A percentile compares a stretch with the other conserved stretches of the same genome.
Evolutionary conservation across 2,113 vertebrate genomes (phyloP).

Genomic region (Salminus brasiliensis): DNA sequence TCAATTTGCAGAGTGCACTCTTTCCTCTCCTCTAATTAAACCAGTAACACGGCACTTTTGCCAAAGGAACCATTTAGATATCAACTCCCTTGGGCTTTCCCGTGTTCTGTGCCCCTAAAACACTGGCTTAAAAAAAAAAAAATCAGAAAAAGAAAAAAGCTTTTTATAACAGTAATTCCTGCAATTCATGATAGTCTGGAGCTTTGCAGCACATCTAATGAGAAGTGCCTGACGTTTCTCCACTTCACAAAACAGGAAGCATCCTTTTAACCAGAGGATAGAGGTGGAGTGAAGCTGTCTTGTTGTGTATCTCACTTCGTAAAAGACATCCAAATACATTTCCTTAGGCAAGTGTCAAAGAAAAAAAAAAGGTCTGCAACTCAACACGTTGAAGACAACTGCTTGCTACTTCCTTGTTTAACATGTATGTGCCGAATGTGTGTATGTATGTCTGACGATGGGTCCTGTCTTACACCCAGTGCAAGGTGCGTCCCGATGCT

Average conservation of each 20-base stretch:
- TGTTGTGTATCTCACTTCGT: neutral
- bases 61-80: constrained; percentile 52
- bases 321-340: neutral
- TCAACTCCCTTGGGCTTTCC: constrained; percentile 36
- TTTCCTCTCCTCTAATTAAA: constrained; percentile 53
- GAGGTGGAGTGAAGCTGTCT: neutral
- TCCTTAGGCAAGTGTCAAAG: neutral
- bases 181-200: neutral
- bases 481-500: no score
- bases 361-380: neutral
- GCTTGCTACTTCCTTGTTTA: neutral
- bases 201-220: constrained; percentile 12
- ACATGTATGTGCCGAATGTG: neutral
- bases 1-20: constrained; percentile 52
- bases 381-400: neutral
- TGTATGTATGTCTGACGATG: no score
- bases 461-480: no score
- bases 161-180: constrained; percentile 27
- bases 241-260: neutral
- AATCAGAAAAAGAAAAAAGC: constrained; percentile 26
- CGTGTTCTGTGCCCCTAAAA: constrained; percentile 24
- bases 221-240: neutral
- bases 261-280: constrained; percentile 4
- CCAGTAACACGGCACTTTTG: constrained; percentile 41
- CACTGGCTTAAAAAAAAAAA: constrained; percentile 30